Percentiles rank a stretch among this genome's conserved stretches.
Evolutionary conservation across 2,888 invertebrate species (phyloP).

Genomic region (Parapristionchus giblindavisi): DNA sequence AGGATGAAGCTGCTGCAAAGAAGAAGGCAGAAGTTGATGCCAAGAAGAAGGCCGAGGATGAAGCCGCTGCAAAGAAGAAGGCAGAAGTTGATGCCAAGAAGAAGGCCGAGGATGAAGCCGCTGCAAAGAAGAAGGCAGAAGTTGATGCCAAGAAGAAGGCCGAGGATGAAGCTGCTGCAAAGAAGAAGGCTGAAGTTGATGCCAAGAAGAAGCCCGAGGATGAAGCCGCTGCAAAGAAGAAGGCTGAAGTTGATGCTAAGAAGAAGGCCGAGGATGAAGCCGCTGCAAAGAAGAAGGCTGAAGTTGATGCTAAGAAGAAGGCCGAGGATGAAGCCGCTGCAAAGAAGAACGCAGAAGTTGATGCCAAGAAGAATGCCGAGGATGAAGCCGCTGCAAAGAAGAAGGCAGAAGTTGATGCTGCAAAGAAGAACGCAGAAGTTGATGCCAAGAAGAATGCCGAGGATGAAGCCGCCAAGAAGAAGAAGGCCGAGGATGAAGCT

Average conservation of each 20-base stretch:
- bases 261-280: neutral
- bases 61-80: too few species aligned
- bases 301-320: constrained; percentile 25
- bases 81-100: constrained; percentile 34
- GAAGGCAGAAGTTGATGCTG: constrained; percentile 9
- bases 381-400: neutral
- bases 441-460: constrained; percentile 38
- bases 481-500: constrained; percentile 41
- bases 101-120: constrained; percentile 14
- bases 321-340: too few species aligned
- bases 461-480: constrained; percentile 38
- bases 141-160: constrained; percentile 17
- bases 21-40: constrained; percentile 31
- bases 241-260: constrained; percentile 17
- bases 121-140: constrained; percentile 28
- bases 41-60: constrained; percentile 30
- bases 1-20: neutral
- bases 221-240: neutral
- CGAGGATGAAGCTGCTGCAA: neutral
- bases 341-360: constrained; percentile 32
- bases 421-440: constrained; percentile 38
- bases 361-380: neutral
- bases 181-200: neutral
- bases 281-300: neutral
- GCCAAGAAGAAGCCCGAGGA: constrained; percentile 8